phyloP scores from a whole-genome alignment of 2,113 vertebrate genomes.

The Ginglymostoma cirratum region DNA sequence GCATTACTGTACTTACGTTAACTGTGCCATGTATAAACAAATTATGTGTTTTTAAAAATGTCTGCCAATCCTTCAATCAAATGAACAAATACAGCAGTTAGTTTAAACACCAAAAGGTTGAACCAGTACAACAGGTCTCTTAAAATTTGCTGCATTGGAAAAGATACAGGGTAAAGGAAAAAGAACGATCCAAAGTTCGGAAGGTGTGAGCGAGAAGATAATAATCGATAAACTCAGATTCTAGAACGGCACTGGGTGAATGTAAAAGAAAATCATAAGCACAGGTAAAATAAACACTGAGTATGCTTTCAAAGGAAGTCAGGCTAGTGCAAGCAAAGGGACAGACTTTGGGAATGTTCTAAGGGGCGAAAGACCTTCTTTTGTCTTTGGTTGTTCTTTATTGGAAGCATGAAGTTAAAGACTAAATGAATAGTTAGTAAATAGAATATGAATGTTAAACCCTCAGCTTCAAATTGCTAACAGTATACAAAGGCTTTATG shows the following conservation, averaged over 20 bases:
- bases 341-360: neutral
- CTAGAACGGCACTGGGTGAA: neutral
- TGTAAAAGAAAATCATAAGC: neutral
- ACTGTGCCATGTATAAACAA: neutral
- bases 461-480: neutral
- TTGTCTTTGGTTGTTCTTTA: neutral
- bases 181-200: neutral
- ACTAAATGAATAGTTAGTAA: neutral
- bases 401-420: neutral
- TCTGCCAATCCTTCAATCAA: neutral
- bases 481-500: neutral
- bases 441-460: neutral
- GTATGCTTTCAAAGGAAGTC: neutral
- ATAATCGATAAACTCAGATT: neutral
- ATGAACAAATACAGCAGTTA: neutral
- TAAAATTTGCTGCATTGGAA: neutral
- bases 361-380: neutral
- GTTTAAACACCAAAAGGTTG: neutral
- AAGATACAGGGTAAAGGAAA: neutral
- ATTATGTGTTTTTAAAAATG: neutral
- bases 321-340: neutral
- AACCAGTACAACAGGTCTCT: neutral
- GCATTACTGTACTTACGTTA: neutral
- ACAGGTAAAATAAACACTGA: neutral
- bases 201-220: neutral